Evolutionary conservation across 2,888 invertebrate genomes (phyloP), one percentile per base, ranked within the genome.

Genomic region (Rhyacophila evoluta): DNA sequence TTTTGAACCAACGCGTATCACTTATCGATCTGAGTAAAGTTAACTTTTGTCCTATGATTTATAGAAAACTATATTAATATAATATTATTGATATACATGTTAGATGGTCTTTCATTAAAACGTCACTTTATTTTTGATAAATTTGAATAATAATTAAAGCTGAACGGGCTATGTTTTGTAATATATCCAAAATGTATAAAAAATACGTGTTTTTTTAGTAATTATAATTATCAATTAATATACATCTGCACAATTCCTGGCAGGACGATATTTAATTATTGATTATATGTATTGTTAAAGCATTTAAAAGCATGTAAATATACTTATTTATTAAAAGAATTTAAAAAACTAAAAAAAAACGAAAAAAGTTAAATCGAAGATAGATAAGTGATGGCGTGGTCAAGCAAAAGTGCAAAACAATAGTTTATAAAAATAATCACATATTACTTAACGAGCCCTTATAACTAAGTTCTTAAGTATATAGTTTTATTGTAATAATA

Each of bases 191-290:
- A 33, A 33, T 33, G 6, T 2, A 6, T 33, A 33, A 33, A 6
- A 4, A 33, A 33, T 33, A 33, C 6, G 6, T 33, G 6, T 33
- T 33, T 33, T 33, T 33, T 33, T n/a, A n/a, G 6, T 33, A 33
- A 33, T 4, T 33, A 33, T 33, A 33, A 4, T 33, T 4, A 33
- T 33, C 2, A 33, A 4, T 4, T 33, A 33, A 2, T 4, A 33
- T 33, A 33, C 29, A 25, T 55, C 15, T 55, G 55, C 55, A 55
- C 55, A 55, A 85, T 69, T 79, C 39, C 71, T 81, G 37, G 81
- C 79, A 76, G 87, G 86, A 77, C 72, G 73, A 77, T 75, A 77
- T 77, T 79, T 74, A 75, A 79, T 68, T 79, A 25, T 4, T 12
- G 8, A 38, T 38, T 2, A 25, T 10, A 8, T 55, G 10, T 55